A percentile compares a stretch with the other conserved stretches of the same genome.
Conservation (phyloP, 1,140 invertebrate genomes). For the Ostrea denselamellosa region DNA sequence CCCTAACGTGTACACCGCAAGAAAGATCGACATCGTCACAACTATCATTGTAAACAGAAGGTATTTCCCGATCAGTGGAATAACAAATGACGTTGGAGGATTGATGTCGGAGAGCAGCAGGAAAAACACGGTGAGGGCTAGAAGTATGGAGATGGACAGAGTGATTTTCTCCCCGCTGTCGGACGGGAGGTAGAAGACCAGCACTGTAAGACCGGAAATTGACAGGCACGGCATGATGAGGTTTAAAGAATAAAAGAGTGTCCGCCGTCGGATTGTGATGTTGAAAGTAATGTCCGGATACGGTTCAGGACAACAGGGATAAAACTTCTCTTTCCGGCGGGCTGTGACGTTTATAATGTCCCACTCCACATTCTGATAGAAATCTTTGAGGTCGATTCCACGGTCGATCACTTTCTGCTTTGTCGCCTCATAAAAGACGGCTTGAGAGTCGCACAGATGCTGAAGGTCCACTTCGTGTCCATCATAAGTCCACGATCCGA, state of each 20-base stretch:
- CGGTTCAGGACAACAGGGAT: slow-evolving; percentile 97
- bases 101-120: slow-evolving; percentile 78
- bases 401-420: slow-evolving; percentile 58
- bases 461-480: slow-evolving; percentile 80
- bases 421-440: slow-evolving; percentile 45
- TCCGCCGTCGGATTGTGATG: slow-evolving; percentile 92
- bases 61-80: slow-evolving; percentile 78
- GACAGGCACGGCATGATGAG: slow-evolving; percentile 79
- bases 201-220: slow-evolving; percentile 80
- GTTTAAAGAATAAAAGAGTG: slow-evolving; percentile 79
- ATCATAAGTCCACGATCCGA: slow-evolving; percentile 92
- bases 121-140: slow-evolving; percentile 79
- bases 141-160: slow-evolving; percentile 78
- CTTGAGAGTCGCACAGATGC: slow-evolving; percentile 51
- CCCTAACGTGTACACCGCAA: slow-evolving; percentile 78
- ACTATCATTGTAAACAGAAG: slow-evolving; percentile 79
- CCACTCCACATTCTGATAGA: slow-evolving; percentile 94
- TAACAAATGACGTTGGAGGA: slow-evolving; percentile 78
- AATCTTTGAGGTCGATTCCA: slow-evolving; percentile 76
- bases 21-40: slow-evolving; percentile 78
- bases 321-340: slow-evolving; percentile 70
- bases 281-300: slow-evolving; percentile 99
- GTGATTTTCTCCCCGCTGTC: slow-evolving; percentile 79
- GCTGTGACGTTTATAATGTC: slow-evolving; percentile 97
- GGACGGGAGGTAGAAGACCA: slow-evolving; percentile 79